Conservation (phyloP, 2,797 vertebrate species). For the Masticophis lateralis region DNA sequence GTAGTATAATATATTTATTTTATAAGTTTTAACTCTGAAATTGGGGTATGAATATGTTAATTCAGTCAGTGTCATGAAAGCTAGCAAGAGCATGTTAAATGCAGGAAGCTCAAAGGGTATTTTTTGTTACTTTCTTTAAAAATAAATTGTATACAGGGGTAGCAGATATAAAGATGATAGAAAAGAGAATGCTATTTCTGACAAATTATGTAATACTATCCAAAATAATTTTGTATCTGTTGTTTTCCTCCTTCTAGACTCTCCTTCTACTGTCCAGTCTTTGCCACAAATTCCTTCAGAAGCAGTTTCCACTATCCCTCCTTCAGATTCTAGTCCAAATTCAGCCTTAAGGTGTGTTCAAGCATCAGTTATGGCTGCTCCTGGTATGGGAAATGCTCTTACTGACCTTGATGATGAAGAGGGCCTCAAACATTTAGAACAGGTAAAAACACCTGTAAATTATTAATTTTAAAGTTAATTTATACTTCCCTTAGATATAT, state of each 20-base stretch:
- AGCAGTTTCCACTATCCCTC: constrained; percentile 74
- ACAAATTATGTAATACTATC: background rate
- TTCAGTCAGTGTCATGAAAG: background rate
- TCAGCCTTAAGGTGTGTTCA: constrained; percentile 77
- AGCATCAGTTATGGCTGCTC: constrained; percentile 73
- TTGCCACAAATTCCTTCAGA: constrained; percentile 76
- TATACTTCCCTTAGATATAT: constrained; percentile 14
- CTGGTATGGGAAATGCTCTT: constrained; percentile 73
- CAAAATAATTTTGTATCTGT: constrained; percentile 25
- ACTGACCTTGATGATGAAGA: constrained; percentile 93
- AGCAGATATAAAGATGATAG: background rate
- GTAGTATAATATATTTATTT: background rate
- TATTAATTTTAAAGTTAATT: background rate
- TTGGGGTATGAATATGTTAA: background rate
- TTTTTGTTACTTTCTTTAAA: background rate
- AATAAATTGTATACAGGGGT: background rate
- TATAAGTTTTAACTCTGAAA: background rate
- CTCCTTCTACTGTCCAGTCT: constrained; percentile 69
- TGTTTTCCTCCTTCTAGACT: constrained; percentile 61
- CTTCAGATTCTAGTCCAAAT: constrained; percentile 75
- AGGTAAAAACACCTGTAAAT: constrained; percentile 72
- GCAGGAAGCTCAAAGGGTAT: background rate
- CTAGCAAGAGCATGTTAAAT: background rate
- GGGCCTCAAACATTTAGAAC: constrained; percentile 95
- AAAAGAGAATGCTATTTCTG: background rate